Base-by-base conservation (phyloP, 2,888 invertebrate species). In the Eutolmus rufibarbis region DNA sequence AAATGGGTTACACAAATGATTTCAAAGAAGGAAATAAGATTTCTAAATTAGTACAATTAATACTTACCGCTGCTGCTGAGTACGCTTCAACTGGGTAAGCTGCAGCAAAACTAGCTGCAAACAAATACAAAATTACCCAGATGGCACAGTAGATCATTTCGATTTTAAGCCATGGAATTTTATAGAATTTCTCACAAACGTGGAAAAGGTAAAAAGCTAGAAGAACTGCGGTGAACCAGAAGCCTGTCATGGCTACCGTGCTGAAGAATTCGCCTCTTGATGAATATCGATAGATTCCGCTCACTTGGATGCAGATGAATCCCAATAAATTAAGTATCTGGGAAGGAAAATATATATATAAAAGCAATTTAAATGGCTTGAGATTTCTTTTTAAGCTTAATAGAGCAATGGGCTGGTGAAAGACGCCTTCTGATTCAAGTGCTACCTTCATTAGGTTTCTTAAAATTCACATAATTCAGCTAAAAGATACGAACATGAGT, bases 131-230 rank as follows among this genome's bases (percentile, higher is more conserved):
- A 76, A 95, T 91, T 1, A 95, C 94, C 96, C 96, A 97, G 9
- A 96, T 89, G 8, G 94, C 94, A 91, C 96, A 96, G 93, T 95
- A 97, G 2, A 94, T 93, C 89, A 97, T 94, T 93, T 98, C 97
- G 89, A 96, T 94, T 92, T 95, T 96, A 88, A 97, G 93, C 97
- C 98, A 98, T 2, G 97, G 97, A 90, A 98, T 95, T 92, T 95
- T 95, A 91, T 95, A 96, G 91, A 96, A 95, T 92, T 96, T 96
- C 93, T 98, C 98, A 88, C 98, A 94, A 37, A 97, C 94, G 91
- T 98, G 97, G 93, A 97, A 97, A 88, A 97, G 91, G 92, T 98
- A 98, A 88, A 97, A 94, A 1, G 95, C 94, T 19, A 98, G 94
- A 85, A 98, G 93, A 89, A 97, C 95, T 56, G 95, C 95, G 7